phyloP scores from a whole-genome alignment of 2,113 vertebrate genomes.

The Malurus alboscapulatus region DNA sequence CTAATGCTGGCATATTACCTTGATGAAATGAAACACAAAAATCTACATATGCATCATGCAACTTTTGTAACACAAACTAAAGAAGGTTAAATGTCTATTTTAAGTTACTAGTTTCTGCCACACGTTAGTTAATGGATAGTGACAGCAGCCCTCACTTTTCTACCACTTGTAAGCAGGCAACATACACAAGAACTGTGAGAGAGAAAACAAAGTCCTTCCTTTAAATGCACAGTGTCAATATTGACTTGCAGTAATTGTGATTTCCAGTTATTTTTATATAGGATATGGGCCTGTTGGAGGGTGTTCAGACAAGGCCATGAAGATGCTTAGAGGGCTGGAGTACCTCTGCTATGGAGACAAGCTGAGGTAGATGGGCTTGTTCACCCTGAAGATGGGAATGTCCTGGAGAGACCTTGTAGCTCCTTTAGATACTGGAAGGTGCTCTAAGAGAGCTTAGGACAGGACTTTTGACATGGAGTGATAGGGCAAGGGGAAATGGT shows the following conservation, averaged over 20 bases:
- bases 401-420: accelerated
- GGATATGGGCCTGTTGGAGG: not conserved
- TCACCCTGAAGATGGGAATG: not conserved
- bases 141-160: not conserved
- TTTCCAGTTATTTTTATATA: not conserved
- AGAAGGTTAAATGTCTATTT: not conserved
- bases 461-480: not conserved
- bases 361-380: not conserved
- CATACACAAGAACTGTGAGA: not conserved
- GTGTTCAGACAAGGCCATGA: not conserved
- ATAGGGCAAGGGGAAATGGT: not conserved
- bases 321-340: not conserved
- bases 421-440: not conserved
- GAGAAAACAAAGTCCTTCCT: not conserved
- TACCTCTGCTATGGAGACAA: not conserved
- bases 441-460: not conserved
- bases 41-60: not conserved
- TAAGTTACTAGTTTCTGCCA: not conserved
- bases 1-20: not conserved
- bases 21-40: not conserved
- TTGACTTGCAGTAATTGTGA: not conserved
- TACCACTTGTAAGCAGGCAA: not conserved
- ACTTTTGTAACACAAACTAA: not conserved
- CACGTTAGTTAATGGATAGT: not conserved
- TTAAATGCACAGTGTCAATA: not conserved